phyloP scores from a whole-genome alignment of 2,797 vertebrate genomes.

The Orestias chungarensis region DNA sequence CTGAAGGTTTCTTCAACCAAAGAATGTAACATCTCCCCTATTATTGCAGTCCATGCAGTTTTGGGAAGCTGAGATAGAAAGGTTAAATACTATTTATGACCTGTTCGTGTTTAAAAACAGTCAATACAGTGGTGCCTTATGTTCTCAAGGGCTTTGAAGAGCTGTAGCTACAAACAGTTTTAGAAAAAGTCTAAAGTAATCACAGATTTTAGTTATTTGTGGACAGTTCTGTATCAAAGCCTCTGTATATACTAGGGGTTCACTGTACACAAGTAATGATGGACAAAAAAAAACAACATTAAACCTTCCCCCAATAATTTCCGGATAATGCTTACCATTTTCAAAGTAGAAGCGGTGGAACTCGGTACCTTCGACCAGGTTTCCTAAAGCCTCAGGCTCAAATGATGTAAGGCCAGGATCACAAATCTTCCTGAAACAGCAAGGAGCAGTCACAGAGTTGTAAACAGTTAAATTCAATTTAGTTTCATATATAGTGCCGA shows the following conservation, averaged over 20 bases:
- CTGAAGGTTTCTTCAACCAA: too few relatives aligned
- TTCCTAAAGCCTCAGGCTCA: conserved; percentile 96
- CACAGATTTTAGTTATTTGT: neutral
- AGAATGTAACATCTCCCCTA: too few relatives aligned
- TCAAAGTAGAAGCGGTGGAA: conserved; percentile 99
- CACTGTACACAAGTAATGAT: neutral
- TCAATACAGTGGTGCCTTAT: too few relatives aligned
- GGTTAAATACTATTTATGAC: neutral
- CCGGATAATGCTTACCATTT: conserved; percentile 81
- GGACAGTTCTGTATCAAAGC: neutral
- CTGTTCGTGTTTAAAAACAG: neutral
- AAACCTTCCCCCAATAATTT: neutral
- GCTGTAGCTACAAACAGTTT: too few relatives aligned
- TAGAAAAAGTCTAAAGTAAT: too few relatives aligned
- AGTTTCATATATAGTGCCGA: too few relatives aligned
- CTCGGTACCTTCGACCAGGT: conserved; percentile 96
- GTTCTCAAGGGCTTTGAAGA: too few relatives aligned
- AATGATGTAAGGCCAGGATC: conserved; percentile 96
- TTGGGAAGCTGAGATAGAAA: neutral
- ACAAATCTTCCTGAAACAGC: conserved; percentile 89
- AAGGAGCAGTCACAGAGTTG: neutral
- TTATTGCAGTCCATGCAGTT: neutral
- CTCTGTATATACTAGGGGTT: neutral
- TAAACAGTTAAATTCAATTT: too few relatives aligned
- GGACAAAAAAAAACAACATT: neutral